Base-by-base conservation (phyloP, 2,888 invertebrate genomes). In the Chrysina gloriosa region DNA sequence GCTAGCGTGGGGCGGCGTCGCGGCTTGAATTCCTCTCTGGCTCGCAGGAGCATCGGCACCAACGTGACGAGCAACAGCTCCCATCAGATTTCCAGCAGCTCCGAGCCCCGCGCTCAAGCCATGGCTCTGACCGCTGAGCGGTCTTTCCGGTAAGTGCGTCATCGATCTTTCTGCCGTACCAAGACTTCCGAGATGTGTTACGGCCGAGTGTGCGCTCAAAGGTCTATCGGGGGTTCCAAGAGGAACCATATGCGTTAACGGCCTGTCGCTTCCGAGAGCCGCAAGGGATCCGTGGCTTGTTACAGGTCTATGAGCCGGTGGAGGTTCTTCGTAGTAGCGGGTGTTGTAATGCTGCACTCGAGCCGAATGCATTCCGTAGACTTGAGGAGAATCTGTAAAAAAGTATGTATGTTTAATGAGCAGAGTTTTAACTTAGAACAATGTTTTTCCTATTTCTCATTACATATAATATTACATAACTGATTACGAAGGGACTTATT, bases 1-100 rank as follows among this genome's bases (percentile, higher is more conserved):
- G 77, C 89, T 88, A 69, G 91, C 91, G 84, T 91, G 91, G 75
- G 92, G 89, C 77, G 92, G 92, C 3, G 87, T 86, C 5, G 87
- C 86, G 9, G 83, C 84, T 75, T 86, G 86, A 63, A 85, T 82
- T 67, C 86, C 86, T 48, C 86, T 81, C 48, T 85, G 84, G 69
- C 84, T 84, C 34, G 86, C 84, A 3, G 86, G 88, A 1, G 86
- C 84, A 34, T 85, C 85, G 9, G 85, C 85, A 34, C 86, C 82
- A 67, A 85, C 77, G 65, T 83, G 83, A 63, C 83, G 75, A 2
- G 82, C 82, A 9, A 82, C 81, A 2, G 82, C 83, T 3, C 82
- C 83, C 77, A 83, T 78, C 14, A 83, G 74, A 70, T 83, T 83
- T 23, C 84, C 83, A 16, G 83, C 83, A 16, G 83, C 83, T 2